phyloP scores from a whole-genome alignment of 1,140 invertebrate genomes.

The Pseudomyrmex sp. region DNA sequence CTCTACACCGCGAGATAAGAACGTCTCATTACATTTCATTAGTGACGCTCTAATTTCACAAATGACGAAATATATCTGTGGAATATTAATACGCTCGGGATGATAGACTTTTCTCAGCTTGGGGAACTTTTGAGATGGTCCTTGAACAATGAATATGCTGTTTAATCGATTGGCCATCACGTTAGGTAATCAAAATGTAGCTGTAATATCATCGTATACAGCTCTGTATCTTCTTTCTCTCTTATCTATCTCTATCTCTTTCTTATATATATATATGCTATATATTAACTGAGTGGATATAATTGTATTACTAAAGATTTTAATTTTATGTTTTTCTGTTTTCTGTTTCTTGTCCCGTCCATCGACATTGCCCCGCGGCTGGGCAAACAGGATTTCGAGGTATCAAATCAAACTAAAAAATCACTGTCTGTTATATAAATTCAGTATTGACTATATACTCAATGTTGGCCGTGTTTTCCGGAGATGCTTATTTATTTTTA shows the following conservation, averaged over 20 bases:
- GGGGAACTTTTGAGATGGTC: conserved; percentile 99
- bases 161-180: conserved; percentile 65
- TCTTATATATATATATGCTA: conserved; percentile 52
- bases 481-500: conserved; percentile 81
- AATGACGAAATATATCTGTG: conserved; percentile 40
- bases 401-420: conserved; percentile 79
- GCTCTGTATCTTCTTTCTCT: conserved; percentile 55
- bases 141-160: conserved; percentile 87
- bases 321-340: conserved; percentile 84
- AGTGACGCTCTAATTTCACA: conserved; percentile 18
- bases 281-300: conserved; percentile 60
- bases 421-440: conserved; percentile 81
- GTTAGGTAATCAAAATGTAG: conserved; percentile 66
- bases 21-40: not conserved
- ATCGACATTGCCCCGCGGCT: conserved; percentile 84
- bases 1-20: conserved; percentile 15
- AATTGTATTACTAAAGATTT: conserved; percentile 67
- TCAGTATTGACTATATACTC: conserved; percentile 83
- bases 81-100: conserved; percentile 9
- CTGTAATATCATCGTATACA: conserved; percentile 61
- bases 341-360: conserved; percentile 84
- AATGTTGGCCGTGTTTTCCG: conserved; percentile 82
- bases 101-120: conserved; percentile 85
- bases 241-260: conserved; percentile 20
- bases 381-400: conserved; percentile 86